Conservation (phyloP, 2,888 invertebrate genomes). For the Drosophila putrida region DNA sequence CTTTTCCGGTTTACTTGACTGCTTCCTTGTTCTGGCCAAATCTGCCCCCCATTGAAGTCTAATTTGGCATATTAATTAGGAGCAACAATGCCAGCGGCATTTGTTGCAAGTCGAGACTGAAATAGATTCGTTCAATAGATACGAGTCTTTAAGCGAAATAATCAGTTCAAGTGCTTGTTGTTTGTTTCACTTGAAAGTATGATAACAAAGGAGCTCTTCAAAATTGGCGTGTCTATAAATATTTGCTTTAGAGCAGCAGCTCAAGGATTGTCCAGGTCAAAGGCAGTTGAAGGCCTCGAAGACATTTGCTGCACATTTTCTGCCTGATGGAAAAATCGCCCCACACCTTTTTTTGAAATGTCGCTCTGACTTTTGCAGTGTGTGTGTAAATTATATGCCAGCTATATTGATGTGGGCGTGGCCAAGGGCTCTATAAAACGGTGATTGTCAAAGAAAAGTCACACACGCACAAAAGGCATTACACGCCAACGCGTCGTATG, state of each 20-base stretch:
- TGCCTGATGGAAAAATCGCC: slow-evolving; percentile 44
- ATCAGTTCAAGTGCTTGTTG: slow-evolving; percentile 16
- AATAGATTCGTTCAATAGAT: slow-evolving; percentile 20
- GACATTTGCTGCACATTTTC: slow-evolving; percentile 7
- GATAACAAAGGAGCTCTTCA: background rate
- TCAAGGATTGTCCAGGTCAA: slow-evolving; percentile 15
- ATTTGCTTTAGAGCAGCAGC: slow-evolving; percentile 42
- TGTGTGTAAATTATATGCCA: slow-evolving; percentile 26
- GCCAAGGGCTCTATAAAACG: slow-evolving; percentile 36
- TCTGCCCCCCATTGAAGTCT: slow-evolving; percentile 26
- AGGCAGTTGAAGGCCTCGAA: slow-evolving; percentile 25
- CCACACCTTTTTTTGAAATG: slow-evolving; percentile 8
- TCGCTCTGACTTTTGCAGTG: slow-evolving; percentile 1
- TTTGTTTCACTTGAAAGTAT: slow-evolving; percentile 1
- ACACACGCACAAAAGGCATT: slow-evolving; percentile 27
- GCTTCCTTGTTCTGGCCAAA: slow-evolving; percentile 8
- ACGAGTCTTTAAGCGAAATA: slow-evolving; percentile 15
- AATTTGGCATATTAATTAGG: slow-evolving; percentile 54
- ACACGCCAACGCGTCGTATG: slow-evolving; percentile 47
- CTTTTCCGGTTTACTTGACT: slow-evolving; percentile 12
- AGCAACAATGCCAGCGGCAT: slow-evolving; percentile 37
- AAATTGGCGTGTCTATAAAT: slow-evolving; percentile 32
- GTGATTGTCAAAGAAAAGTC: slow-evolving; percentile 55
- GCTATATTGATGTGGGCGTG: slow-evolving; percentile 38
- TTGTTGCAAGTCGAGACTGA: background rate